Evolutionary conservation across 1,140 invertebrate genomes (phyloP).

Genomic region (Capitella teleta): DNA sequence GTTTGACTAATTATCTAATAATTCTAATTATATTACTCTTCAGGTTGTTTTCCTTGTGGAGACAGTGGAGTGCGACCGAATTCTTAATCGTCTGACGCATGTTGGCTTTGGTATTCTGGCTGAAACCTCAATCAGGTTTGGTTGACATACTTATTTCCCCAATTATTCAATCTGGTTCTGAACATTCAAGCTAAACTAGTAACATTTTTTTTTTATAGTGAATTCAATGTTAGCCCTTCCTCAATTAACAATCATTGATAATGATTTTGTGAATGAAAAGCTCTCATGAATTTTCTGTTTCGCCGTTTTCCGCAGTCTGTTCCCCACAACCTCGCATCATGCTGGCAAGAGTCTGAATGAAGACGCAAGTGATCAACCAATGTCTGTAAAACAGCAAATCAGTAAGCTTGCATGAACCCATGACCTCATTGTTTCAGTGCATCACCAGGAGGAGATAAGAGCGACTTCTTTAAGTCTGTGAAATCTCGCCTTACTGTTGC

Average conservation of each 20-base stretch:
- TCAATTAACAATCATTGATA: background rate
- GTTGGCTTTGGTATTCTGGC: background rate
- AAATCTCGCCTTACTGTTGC: constrained; percentile 67
- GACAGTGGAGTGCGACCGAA: background rate
- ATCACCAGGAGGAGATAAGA: constrained; percentile 19
- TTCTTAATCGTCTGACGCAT: background rate
- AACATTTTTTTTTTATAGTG: background rate
- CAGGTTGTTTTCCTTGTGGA: background rate
- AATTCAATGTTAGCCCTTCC: background rate
- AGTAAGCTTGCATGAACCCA: background rate
- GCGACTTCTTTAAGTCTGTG: constrained; percentile 41
- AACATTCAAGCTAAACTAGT: no score
- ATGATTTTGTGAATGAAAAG: background rate
- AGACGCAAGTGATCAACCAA: background rate
- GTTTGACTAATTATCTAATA: no score
- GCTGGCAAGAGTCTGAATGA: background rate
- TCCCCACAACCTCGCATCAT: background rate
- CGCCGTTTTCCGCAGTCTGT: background rate
- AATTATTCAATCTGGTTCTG: no score
- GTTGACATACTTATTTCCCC: background rate
- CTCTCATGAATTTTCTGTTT: background rate
- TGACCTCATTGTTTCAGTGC: background rate
- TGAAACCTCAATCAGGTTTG: background rate
- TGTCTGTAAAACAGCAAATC: background rate
- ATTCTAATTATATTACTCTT: no score